These are phyloP conservation scores for Ceratothoa steindachneri DNA, from an alignment of 2,888 invertebrate genomes.

Conservation along the genomic window DNA sequence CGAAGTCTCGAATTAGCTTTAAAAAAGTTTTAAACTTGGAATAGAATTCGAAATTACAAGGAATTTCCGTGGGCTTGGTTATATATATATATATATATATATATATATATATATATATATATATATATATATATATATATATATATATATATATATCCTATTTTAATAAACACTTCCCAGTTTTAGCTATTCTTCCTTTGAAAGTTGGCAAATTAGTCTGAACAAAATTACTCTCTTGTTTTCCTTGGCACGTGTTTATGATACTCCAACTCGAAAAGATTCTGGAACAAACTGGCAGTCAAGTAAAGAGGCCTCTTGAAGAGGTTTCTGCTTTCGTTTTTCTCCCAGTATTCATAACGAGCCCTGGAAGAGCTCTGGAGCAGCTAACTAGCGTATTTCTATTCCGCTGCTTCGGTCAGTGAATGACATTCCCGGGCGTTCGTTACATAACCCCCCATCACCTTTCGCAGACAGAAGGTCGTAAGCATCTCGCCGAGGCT, in stretches of 20 bases:
- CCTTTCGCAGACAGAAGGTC: constrained; percentile 36
- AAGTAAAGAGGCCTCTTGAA: constrained; percentile 21
- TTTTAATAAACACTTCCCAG: constrained; percentile 5
- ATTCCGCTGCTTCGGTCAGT: constrained; percentile 45
- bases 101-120: neutral
- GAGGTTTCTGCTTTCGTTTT: constrained; percentile 17
- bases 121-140: constrained; percentile 1
- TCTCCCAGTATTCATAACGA: constrained; percentile 44
- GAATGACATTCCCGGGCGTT: constrained; percentile 46
- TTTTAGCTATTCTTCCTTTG: constrained; percentile 15
- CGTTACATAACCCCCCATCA: constrained; percentile 44
- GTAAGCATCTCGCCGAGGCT: constrained; percentile 22
- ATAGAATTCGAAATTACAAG: too few species aligned
- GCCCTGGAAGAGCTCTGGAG: constrained; percentile 33
- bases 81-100: constrained; percentile 7
- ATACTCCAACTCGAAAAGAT: constrained; percentile 3
- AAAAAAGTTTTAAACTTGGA: too few species aligned
- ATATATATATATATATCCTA: constrained; percentile 7
- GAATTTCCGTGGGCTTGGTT: too few species aligned
- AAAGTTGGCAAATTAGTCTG: constrained; percentile 4
- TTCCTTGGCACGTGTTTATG: constrained; percentile 13
- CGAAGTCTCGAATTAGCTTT: too few species aligned
- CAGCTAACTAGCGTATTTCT: constrained; percentile 47
- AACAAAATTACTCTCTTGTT: constrained; percentile 5
- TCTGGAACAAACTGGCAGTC: constrained; percentile 4